phyloP scores from a whole-genome alignment of 1,140 invertebrate genomes.

The Drosophila mojavensis region DNA sequence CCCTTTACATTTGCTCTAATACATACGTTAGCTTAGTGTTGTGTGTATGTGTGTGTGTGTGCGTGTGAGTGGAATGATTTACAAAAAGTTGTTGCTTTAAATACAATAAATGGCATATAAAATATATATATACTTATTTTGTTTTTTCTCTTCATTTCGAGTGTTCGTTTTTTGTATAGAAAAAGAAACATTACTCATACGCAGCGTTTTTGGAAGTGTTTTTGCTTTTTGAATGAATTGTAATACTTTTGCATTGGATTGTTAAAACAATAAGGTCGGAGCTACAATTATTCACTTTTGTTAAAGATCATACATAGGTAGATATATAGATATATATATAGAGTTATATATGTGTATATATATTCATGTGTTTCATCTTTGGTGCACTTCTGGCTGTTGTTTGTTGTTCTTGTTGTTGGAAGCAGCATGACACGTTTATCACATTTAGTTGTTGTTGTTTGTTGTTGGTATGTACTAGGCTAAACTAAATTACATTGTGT shows the following conservation, averaged over 20 bases:
- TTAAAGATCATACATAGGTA: slow-evolving; percentile 2
- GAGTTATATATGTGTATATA: not conserved
- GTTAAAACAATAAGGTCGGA: slow-evolving; percentile 32
- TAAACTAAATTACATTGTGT: slow-evolving; percentile 70
- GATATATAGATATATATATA: not conserved
- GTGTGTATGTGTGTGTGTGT: too few species aligned
- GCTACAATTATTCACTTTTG: slow-evolving; percentile 1
- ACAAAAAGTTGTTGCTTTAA: slow-evolving; percentile 73
- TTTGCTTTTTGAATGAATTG: slow-evolving; percentile 56
- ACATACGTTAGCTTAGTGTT: slow-evolving; percentile 67
- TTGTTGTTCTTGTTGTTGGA: slow-evolving; percentile 58
- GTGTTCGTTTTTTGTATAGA: slow-evolving; percentile 63
- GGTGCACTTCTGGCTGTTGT: slow-evolving; percentile 38
- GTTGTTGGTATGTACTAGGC: slow-evolving; percentile 76
- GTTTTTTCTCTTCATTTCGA: slow-evolving; percentile 16
- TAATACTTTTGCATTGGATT: slow-evolving; percentile 47
- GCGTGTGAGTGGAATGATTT: slow-evolving; percentile 73
- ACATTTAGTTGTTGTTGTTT: slow-evolving; percentile 64
- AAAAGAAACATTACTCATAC: slow-evolving; percentile 71
- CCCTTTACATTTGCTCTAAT: slow-evolving; percentile 25
- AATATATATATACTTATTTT: slow-evolving; percentile 62
- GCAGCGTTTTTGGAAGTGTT: slow-evolving; percentile 68
- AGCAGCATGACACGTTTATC: slow-evolving; percentile 80
- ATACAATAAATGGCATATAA: slow-evolving; percentile 82
- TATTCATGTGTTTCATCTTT: slow-evolving; percentile 42